Evolutionary conservation across 2,888 invertebrate species (phyloP), one percentile per base, ranked within the genome.

Genomic region (Zygothrica quintamaculata): DNA sequence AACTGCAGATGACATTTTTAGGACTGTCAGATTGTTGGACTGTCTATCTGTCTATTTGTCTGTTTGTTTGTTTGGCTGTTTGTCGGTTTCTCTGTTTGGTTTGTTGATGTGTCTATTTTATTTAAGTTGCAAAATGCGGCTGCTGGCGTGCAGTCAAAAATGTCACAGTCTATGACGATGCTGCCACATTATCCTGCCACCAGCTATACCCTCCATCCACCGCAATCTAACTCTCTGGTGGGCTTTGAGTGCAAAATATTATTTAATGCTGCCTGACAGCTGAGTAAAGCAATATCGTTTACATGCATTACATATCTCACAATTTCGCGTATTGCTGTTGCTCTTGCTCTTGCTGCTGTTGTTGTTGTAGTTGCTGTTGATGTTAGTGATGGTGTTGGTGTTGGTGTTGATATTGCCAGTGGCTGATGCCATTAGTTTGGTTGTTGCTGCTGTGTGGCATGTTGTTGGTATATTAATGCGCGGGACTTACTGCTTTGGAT

Each of bases 211-310:
- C 13, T 39, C 37, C 25, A 13, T 13, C 50, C 18, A 3, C 26
- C 15, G 3, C 26, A 12, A n/a, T 6, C 34, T 7, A 13, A 4
- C 12, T 6, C 12, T n/a, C 59, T 7, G 18, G 26, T 37, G 18
- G 56, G 8, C n/a, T 65, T 60, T 61, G 76, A 65, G 77, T 44
- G 67, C 59, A 65, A 84, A 81, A 84, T 86, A 84, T 86, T 86
- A 84, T 84, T 84, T 86, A 86, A 84, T 84, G 69, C 73, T 72
- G 69, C 55, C 75, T 70, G 84, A 86, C 86, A 84, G 77, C 59
- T 84, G 85, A 85, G 65, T 82, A 77, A 80, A 80, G 80, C 74
- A 77, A 84, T 84, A 84, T 86, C 84, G 80, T 77, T 77, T 80
- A 84, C 86, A 86, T 84, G 84, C 74, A 77, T 84, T 74, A 77